phyloP scores from a whole-genome alignment of 2,888 invertebrate species.

The Macaria liturata region DNA sequence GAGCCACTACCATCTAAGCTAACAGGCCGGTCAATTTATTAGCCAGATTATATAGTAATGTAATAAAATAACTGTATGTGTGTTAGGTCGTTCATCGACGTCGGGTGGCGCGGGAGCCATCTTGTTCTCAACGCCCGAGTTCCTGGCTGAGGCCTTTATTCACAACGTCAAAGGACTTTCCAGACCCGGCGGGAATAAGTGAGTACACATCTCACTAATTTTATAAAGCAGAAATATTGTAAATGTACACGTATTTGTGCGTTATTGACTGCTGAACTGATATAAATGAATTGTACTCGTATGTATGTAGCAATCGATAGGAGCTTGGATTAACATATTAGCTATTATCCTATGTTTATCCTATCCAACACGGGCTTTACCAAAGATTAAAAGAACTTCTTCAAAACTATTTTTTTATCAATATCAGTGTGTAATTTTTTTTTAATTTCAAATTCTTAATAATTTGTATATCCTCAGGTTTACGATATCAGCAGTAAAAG shows the following conservation, averaged over 20 bases:
- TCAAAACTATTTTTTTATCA: no score
- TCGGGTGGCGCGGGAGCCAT: slow-evolving; percentile 60
- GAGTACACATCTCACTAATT: slow-evolving; percentile 22
- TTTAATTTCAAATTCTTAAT: no score
- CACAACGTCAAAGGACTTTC: slow-evolving; percentile 53
- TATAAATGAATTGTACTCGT: neutral
- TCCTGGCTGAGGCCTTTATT: slow-evolving; percentile 55
- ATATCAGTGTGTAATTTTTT: no score
- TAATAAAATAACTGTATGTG: no score
- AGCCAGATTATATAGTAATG: no score
- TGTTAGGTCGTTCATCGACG: slow-evolving; percentile 38
- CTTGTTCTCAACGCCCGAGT: slow-evolving; percentile 50
- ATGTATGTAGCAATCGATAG: neutral
- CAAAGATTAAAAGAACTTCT: no score
- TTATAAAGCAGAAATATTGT: neutral
- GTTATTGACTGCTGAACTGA: neutral
- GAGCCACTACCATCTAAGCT: no score
- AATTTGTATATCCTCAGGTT: slow-evolving; percentile 44
- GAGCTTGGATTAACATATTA: neutral
- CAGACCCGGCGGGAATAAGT: slow-evolving; percentile 61
- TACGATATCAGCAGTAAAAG: slow-evolving; percentile 61
- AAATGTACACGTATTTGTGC: neutral
- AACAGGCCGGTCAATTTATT: no score
- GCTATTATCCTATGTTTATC: no score
- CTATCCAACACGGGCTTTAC: no score